These are phyloP conservation scores for Ernsta delagoae DNA, from an alignment of 2,888 invertebrate species.

Conservation along the genomic window DNA sequence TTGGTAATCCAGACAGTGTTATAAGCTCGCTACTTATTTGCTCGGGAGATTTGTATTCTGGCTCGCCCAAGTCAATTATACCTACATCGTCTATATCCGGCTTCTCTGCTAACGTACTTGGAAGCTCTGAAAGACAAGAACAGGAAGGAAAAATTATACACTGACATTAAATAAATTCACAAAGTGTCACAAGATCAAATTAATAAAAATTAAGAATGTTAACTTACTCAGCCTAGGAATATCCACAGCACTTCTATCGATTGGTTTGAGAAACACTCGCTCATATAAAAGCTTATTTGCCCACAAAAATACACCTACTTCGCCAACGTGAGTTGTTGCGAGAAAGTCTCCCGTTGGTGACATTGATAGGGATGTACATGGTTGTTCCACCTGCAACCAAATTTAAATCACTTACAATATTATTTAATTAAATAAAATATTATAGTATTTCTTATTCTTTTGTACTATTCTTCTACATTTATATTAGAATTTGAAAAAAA, in stretches of 20 bases:
- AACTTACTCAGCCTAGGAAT: too few relatives aligned
- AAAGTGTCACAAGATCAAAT: neutral
- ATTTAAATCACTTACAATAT: neutral
- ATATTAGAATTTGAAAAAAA: too few relatives aligned
- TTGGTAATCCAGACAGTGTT: conserved; percentile 93
- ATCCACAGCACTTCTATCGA: too few relatives aligned
- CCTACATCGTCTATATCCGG: conserved; percentile 75
- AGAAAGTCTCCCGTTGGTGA: conserved; percentile 96
- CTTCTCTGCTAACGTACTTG: conserved; percentile 75
- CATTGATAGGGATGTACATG: conserved; percentile 94
- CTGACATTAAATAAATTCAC: too few relatives aligned
- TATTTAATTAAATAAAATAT: too few relatives aligned
- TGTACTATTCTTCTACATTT: too few relatives aligned
- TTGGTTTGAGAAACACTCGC: conserved; percentile 90
- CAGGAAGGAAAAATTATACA: neutral
- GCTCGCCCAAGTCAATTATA: conserved; percentile 68
- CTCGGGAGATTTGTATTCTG: conserved; percentile 89
- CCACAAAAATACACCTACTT: conserved; percentile 97
- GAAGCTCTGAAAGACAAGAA: conserved; percentile 58
- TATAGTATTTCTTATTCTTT: too few relatives aligned
- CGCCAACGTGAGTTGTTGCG: conserved; percentile 94
- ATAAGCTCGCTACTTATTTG: conserved; percentile 91
- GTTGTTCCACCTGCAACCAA: conserved; percentile 86
- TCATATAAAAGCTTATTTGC: conserved; percentile 94
- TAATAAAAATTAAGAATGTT: too few relatives aligned